phyloP scores from a whole-genome alignment of 2,888 invertebrate genomes.

The Gymnoscelis rufifasciata region DNA sequence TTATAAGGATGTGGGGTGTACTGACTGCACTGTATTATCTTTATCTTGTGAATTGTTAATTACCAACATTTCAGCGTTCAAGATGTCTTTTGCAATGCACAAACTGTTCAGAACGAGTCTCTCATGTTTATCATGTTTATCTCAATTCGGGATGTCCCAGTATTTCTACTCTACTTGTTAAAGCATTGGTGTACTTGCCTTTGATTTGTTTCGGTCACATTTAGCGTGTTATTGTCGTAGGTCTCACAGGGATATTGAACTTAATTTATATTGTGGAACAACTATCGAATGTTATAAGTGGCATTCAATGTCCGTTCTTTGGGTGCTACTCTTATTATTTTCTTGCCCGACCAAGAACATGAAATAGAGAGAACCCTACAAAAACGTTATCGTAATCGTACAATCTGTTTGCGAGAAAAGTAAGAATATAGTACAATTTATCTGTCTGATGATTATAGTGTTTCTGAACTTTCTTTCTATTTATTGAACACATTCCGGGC shows the following conservation, averaged over 20 bases:
- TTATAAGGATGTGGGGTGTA: too few species aligned
- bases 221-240: slow-evolving; percentile 5
- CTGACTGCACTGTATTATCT: too few species aligned
- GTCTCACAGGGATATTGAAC: slow-evolving; percentile 23
- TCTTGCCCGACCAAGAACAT: slow-evolving; percentile 1
- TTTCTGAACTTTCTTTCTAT: slow-evolving; percentile 4
- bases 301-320: slow-evolving; percentile 14
- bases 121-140: neutral
- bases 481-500: slow-evolving; percentile 13
- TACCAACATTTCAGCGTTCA: too few species aligned
- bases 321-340: slow-evolving; percentile 9
- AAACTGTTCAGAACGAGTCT: neutral
- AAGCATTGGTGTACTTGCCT: neutral
- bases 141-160: slow-evolving; percentile 1
- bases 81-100: too few species aligned
- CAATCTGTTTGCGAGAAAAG: neutral
- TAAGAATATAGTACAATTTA: too few species aligned
- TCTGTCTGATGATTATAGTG: slow-evolving; percentile 1
- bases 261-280: slow-evolving; percentile 12
- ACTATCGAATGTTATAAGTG: slow-evolving; percentile 7
- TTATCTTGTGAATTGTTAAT: too few species aligned
- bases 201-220: slow-evolving; percentile 9
- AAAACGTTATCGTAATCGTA: too few species aligned
- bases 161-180: slow-evolving; percentile 5
- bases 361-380: too few species aligned